These are phyloP conservation scores for Haemorhous mexicanus DNA, from an alignment of 2,113 vertebrate species.

Conservation along the genomic window DNA sequence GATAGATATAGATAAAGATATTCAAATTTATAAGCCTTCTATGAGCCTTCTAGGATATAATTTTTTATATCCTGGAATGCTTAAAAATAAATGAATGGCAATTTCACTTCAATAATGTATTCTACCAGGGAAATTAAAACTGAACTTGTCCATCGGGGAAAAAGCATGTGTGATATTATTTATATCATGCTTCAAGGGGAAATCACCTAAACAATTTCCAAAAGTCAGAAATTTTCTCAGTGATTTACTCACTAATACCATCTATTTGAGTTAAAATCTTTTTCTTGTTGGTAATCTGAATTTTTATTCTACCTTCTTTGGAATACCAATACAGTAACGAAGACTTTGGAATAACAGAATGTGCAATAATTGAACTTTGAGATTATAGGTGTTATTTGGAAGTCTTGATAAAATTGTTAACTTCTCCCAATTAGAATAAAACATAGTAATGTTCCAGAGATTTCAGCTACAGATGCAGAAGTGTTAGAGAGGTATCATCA, in stretches of 20 bases:
- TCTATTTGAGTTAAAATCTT: not conserved
- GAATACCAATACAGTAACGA: not conserved
- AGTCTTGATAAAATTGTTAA: slow-evolving; percentile 1
- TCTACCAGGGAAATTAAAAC: not conserved
- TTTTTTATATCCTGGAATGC: not conserved
- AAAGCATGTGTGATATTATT: not conserved
- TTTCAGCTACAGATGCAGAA: slow-evolving; percentile 34
- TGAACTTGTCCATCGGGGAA: not conserved
- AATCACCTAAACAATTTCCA: not conserved
- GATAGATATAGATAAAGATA: not conserved
- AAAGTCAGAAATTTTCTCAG: not conserved
- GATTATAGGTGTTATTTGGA: not conserved
- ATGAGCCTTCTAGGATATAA: not conserved
- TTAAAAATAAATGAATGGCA: not conserved
- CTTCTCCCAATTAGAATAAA: not conserved
- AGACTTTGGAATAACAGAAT: slow-evolving; percentile 6
- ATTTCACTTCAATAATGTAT: not conserved
- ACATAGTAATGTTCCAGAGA: not conserved
- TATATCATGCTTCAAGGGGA: not conserved
- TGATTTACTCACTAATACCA: not conserved
- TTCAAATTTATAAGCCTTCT: not conserved
- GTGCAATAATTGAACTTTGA: slow-evolving; percentile 8
- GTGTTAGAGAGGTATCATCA: not conserved
- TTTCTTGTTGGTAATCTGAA: slow-evolving; percentile 7
- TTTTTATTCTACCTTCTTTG: not conserved